Evolutionary conservation across 2,113 vertebrate genomes (phyloP).

Genomic region (Pleuronectes platessa): DNA sequence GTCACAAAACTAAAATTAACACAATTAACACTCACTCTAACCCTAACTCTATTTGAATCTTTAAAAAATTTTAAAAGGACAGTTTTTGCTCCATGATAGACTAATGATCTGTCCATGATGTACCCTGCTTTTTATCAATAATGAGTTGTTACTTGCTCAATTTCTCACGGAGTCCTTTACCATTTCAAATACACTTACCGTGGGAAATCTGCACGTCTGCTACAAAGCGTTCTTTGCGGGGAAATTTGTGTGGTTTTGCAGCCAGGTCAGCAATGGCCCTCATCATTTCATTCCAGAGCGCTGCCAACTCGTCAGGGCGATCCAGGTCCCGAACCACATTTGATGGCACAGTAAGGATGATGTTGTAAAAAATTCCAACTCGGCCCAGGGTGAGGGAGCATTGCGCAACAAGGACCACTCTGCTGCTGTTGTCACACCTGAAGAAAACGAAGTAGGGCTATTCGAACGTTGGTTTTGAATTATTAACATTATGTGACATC

Average conservation of each 20-base stretch:
- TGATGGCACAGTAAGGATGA: constrained; percentile 85
- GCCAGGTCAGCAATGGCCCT: constrained; percentile 82
- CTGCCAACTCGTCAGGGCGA: constrained; percentile 79
- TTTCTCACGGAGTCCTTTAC: not conserved
- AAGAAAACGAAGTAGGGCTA: constrained; percentile 6
- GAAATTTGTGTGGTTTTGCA: constrained; percentile 75
- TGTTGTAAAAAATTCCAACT: constrained; percentile 85
- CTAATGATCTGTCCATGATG: not conserved
- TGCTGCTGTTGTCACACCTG: constrained; percentile 73
- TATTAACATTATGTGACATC: too few species aligned
- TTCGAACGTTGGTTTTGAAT: too few species aligned
- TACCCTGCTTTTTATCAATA: too few species aligned
- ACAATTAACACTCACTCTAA: not conserved
- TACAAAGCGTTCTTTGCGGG: constrained; percentile 87
- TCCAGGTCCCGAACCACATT: constrained; percentile 68
- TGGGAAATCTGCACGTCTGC: constrained; percentile 85
- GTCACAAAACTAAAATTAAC: not conserved
- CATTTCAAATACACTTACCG: constrained; percentile 64
- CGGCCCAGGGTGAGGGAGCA: constrained; percentile 83
- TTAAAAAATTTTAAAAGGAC: too few species aligned
- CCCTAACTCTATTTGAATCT: too few species aligned
- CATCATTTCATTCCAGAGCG: constrained; percentile 84
- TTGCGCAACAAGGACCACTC: constrained; percentile 77
- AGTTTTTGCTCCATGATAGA: not conserved
- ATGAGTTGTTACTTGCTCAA: too few species aligned